Base-by-base conservation (phyloP, 2,797 vertebrate species). In the Protosalanx chinensis region DNA sequence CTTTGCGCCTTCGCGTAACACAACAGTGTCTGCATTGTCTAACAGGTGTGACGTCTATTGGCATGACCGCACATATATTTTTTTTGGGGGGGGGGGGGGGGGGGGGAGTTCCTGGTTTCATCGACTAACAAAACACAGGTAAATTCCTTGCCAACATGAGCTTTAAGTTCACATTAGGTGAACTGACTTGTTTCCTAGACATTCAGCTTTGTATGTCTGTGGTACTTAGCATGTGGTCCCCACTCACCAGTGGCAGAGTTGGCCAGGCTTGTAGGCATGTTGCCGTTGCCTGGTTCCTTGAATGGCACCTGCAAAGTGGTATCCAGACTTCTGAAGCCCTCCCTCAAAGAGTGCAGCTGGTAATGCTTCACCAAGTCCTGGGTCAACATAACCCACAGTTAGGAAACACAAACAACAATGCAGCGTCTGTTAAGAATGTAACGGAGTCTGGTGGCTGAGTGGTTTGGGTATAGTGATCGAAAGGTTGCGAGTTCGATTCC, bases 311-410 rank as follows among this genome's bases (percentile, higher is more conserved):
- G 95, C 53, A 98, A 92, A 64, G 93, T 96, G 30, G 95, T 97
- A 86, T 98, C 96, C 81, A 98, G 91, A 85, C 93, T 96, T 86
- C 95, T 89, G 88, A 98, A 98, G 10, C 96, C 96, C 88, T 97
- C 96, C 85, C 95, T 96, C 71, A 98, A 92, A 85, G 96, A 98
- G 75, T 96, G 93, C 49, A 94, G 92, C 81, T 93, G 93, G 82
- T 97, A 98, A 84, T 98, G 94, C 58, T 96, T 95, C 56, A 97
- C 88, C 0, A 98, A 91, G 76, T 96, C 96, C 96, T 98, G 90
- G 51, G 76, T 56, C 75, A 61, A 61, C 59, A 61, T 27, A 29
- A 56, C 51, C 6, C 29, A 29, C 59, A 6, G 59, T 23, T 29
- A 5, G 56, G 23, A 27, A 27, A 13, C 0, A 5, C 3, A 3